Percentiles rank a stretch among this genome's conserved stretches.
Conservation (phyloP, 2,888 invertebrate genomes). For the Eristalis arbustorum region DNA sequence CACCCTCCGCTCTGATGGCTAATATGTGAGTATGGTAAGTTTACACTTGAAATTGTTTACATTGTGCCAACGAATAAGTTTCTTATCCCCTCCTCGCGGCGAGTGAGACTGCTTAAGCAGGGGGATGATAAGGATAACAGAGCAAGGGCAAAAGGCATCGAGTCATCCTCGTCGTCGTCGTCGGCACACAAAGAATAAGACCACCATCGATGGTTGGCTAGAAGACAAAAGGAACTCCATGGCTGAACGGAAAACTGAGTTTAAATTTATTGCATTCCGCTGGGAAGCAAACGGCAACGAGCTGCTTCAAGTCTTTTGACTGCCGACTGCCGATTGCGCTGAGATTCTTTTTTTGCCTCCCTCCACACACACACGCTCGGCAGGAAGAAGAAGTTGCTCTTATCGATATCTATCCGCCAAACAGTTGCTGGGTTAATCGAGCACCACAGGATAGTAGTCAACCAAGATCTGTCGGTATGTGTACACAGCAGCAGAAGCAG, state of each 20-base stretch:
- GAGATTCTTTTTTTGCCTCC: constrained; percentile 13
- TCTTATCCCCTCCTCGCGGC: constrained; percentile 25
- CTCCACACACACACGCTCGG: neutral
- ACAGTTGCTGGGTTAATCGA: constrained; percentile 22
- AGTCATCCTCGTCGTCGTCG: neutral
- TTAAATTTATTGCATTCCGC: constrained; percentile 61
- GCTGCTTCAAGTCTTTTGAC: constrained; percentile 23
- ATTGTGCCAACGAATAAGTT: constrained; percentile 63
- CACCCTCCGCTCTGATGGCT: constrained; percentile 19
- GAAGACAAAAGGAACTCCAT: constrained; percentile 25
- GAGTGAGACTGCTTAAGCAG: neutral
- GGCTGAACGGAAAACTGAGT: constrained; percentile 50
- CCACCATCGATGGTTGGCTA: neutral
- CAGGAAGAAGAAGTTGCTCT: neutral
- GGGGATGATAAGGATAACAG: constrained; percentile 19
- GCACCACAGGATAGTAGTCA: neutral
- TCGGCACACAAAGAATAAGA: neutral
- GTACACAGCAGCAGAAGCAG: neutral
- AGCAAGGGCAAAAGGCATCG: neutral
- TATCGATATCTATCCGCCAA: neutral
- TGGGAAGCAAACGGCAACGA: neutral
- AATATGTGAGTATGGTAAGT: constrained; percentile 61
- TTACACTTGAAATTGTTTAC: constrained; percentile 66
- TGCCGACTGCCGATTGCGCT: constrained; percentile 47
- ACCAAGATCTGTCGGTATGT: no score